A percentile compares a stretch with the other conserved stretches of the same genome.
Conservation (phyloP, 2,888 invertebrate genomes). For the Eutolmus rufibarbis region DNA sequence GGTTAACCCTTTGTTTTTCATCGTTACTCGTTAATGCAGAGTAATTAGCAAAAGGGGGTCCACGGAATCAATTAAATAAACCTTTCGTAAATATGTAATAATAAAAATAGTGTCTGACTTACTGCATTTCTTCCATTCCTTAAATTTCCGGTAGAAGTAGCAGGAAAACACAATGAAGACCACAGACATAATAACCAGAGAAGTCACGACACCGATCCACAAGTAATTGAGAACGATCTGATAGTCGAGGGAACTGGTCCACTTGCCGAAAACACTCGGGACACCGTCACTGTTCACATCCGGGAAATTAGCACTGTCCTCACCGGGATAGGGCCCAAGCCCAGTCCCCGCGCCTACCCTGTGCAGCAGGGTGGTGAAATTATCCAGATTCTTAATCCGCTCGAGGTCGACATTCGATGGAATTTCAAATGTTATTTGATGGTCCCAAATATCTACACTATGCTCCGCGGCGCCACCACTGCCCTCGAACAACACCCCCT, state of each 20-base stretch:
- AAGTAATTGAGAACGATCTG: slow-evolving; percentile 60
- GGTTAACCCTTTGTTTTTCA: no score
- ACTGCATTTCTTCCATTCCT: slow-evolving; percentile 63
- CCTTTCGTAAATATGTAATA: not conserved
- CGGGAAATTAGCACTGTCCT: not conserved
- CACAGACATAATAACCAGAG: slow-evolving; percentile 58
- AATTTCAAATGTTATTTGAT: slow-evolving; percentile 61
- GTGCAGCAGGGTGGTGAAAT: slow-evolving; percentile 58
- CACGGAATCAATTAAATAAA: not conserved
- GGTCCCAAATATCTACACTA: slow-evolving; percentile 50
- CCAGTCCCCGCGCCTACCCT: slow-evolving; percentile 45
- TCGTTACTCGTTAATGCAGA: no score
- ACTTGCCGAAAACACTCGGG: slow-evolving; percentile 52
- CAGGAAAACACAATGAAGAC: slow-evolving; percentile 61
- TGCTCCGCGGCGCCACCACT: slow-evolving; percentile 12
- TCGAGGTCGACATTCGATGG: slow-evolving; percentile 60
- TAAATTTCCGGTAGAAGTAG: slow-evolving; percentile 61
- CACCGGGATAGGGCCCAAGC: not conserved
- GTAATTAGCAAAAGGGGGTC: no score
- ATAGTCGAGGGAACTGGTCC: slow-evolving; percentile 58
- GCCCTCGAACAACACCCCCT: not conserved
- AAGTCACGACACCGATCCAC: slow-evolving; percentile 62
- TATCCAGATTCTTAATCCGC: slow-evolving; percentile 59
- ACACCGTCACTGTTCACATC: not conserved
- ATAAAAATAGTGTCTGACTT: slow-evolving; percentile 53